Evolutionary conservation across 2,888 invertebrate genomes (phyloP).

Genomic region (Oligia strigilis): DNA sequence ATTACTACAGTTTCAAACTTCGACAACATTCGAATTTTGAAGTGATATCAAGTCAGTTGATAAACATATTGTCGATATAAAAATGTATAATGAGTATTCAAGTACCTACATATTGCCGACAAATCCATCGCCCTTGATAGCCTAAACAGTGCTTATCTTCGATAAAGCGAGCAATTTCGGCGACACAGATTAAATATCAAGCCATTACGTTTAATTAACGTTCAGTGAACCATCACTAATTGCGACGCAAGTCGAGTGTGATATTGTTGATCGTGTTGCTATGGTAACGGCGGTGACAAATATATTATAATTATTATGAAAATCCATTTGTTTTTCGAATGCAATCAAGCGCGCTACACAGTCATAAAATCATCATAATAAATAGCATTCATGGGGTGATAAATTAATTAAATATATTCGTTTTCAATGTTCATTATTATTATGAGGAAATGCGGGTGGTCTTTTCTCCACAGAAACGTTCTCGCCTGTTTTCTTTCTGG

Average conservation of each 20-base stretch:
- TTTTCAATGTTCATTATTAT: not conserved
- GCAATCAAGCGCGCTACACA: not conserved
- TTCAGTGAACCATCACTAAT: constrained; percentile 79
- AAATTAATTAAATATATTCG: not conserved
- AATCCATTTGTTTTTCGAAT: constrained; percentile 31
- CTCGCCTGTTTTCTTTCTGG: no score
- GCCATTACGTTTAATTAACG: constrained; percentile 83
- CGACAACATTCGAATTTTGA: constrained; percentile 9
- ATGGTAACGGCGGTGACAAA: constrained; percentile 37
- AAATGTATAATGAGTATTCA: constrained; percentile 23
- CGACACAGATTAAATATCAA: constrained; percentile 81
- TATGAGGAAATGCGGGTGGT: no score
- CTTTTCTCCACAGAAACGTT: no score
- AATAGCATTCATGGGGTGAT: not conserved
- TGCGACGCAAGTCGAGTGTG: constrained; percentile 63
- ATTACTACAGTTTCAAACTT: not conserved
- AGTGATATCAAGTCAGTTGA: not conserved
- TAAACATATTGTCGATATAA: constrained; percentile 8
- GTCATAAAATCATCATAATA: not conserved
- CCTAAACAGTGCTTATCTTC: constrained; percentile 76
- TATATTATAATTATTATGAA: constrained; percentile 25
- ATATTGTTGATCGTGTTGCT: constrained; percentile 50
- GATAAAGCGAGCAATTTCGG: constrained; percentile 81
- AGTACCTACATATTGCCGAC: constrained; percentile 13
- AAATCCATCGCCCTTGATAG: constrained; percentile 74